Evolutionary conservation across 35 echinoderm and acorn worm genomes (phyloP), one percentile per base, ranked within the genome.

Genomic region (Lytechinus pictus): DNA sequence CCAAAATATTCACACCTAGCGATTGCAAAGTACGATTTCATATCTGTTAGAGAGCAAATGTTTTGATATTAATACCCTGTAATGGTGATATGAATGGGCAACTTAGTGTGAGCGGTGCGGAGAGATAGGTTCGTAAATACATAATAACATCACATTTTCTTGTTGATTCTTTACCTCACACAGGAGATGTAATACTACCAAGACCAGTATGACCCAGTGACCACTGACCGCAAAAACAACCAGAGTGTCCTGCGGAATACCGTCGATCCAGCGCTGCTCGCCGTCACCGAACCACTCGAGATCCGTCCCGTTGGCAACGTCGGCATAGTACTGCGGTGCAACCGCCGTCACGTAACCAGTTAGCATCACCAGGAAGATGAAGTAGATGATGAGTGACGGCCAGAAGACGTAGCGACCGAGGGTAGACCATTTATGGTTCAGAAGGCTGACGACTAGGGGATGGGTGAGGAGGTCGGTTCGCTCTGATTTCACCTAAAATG

Each of bases 401-500:
- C 97, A 99, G 95, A 98, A 99, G 95, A 99, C 97, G 93, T 94
- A 93, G 19, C 98, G 95, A 9, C 97, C 98, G 28, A 98, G 96
- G 53, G 91, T 95, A 52, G 91, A 95, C 98, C 98, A 99, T 55
- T 99, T 99, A 89, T 98, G 98, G 55, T 86, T 55, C 27, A 98
- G 95, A 53, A 99, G 96, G 60, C 97, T 98, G 95, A 95, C 95
- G 58, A 97, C 96, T 28, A 99, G 94, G 51, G 98, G 98, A 86
- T 99, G 98, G 21, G 97, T 94, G 11, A 99, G 96, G 54, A 98
- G 95, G 14, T 97, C 93, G 11, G 95, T 95, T 1, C 96, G 86
- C 61, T 98, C 97, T 10, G 96, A 57, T 51, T 89, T 96, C 24
- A 99, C 98, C 98, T 99, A 58, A 3, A n/a, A 88, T 86, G 28